Evolutionary conservation across 2,113 vertebrate species (phyloP).

Genomic region (Paraplagusia blochii): DNA sequence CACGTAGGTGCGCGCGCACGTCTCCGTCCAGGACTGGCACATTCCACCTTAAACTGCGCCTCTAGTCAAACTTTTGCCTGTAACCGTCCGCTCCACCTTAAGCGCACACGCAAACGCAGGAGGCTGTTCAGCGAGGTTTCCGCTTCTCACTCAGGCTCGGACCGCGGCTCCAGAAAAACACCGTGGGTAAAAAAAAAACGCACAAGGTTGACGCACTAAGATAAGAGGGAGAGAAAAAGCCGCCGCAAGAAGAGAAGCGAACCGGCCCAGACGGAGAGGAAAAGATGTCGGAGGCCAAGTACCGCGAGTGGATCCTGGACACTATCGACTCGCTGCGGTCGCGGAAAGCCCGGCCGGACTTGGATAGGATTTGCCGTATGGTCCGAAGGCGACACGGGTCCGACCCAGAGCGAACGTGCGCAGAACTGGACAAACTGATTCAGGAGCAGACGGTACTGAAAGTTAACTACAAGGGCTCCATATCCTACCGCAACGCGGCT

Average conservation of each 20-base stretch:
- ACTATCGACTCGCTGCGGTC: conserved; percentile 92
- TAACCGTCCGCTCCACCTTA: conserved; percentile 76
- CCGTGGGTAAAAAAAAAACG: conserved; percentile 52
- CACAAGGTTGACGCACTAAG: conserved; percentile 69
- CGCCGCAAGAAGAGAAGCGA: conserved; percentile 42
- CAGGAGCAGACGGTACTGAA: conserved; percentile 86
- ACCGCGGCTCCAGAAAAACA: conserved; percentile 77
- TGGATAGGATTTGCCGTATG: conserved; percentile 91
- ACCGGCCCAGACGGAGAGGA: conserved; percentile 38
- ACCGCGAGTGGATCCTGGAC: conserved; percentile 90
- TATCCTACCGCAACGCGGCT: conserved; percentile 88
- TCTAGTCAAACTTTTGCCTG: conserved; percentile 61
- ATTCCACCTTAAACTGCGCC: conserved; percentile 75
- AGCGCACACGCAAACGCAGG: conserved; percentile 79
- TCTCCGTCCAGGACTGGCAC: conserved; percentile 30
- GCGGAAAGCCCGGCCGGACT: conserved; percentile 89
- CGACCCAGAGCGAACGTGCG: conserved; percentile 86
- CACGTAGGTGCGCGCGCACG: conserved; percentile 31
- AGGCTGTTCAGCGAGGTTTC: conserved; percentile 77
- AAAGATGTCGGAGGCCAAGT: conserved; percentile 79
- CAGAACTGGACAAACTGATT: conserved; percentile 89
- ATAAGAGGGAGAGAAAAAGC: conserved; percentile 45
- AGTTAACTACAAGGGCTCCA: conserved; percentile 92
- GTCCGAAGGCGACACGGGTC: conserved; percentile 89
- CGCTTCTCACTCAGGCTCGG: conserved; percentile 78